These are phyloP conservation scores for Caenorhabditis auriculariae DNA, from an alignment of 2,888 invertebrate species.

Conservation along the genomic window DNA sequence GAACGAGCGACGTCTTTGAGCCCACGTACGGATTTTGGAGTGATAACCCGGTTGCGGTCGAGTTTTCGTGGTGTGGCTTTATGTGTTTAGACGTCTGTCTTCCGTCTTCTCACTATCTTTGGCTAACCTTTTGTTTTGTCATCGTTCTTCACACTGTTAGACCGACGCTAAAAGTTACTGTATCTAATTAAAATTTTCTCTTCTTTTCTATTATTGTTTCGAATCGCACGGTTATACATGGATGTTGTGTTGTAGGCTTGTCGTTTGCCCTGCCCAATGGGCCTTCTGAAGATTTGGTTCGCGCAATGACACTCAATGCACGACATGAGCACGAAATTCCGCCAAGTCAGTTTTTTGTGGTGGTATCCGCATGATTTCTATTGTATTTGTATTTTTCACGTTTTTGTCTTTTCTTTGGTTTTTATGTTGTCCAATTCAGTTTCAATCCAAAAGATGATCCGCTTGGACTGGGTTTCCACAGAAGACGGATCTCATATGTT, in stretches of 20 bases:
- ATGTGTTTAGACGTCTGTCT: background rate
- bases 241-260: conserved; percentile 9
- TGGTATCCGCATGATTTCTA: background rate
- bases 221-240: too few relatives aligned
- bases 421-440: too few relatives aligned
- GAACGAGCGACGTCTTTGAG: too few relatives aligned
- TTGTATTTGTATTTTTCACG: background rate
- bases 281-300: conserved; percentile 10
- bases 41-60: conserved; percentile 10
- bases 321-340: background rate
- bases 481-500: conserved; percentile 97
- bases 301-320: background rate
- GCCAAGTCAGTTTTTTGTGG: background rate
- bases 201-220: too few relatives aligned
- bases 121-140: too few relatives aligned
- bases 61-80: conserved; percentile 13
- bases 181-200: too few relatives aligned
- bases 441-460: conserved; percentile 36
- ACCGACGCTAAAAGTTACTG: too few relatives aligned
- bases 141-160: too few relatives aligned
- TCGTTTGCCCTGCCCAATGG: too few relatives aligned
- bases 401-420: background rate
- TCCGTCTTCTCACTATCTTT: too few relatives aligned
- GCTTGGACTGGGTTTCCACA: conserved; percentile 91
- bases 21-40: conserved; percentile 17